Evolutionary conservation across 2,888 invertebrate species (phyloP), one percentile per base, ranked within the genome.

Genomic region (Troides aeacus): DNA sequence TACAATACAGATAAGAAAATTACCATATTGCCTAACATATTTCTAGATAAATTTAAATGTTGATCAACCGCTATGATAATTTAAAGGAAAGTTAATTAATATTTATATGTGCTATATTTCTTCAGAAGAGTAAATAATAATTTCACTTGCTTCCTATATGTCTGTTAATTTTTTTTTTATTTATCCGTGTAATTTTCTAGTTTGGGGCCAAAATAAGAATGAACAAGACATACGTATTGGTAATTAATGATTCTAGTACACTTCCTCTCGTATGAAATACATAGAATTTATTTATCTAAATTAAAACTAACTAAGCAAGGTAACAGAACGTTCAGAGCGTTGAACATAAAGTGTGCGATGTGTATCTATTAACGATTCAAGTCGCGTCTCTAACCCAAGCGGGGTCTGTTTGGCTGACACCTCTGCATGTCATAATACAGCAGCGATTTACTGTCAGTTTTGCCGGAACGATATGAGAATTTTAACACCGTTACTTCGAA

Each of bases 381-480:
- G 84, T 89, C 90, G 89, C 90, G 91, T 89, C 77, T 77, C 74
- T 71, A 75, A 77, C 81, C 82, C 78, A 84, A 82, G 85, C 88
- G 83, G 86, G 85, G 84, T 84, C 86, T 86, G 81, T 82, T 79
- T 81, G 79, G 75, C 74, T 80, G 81, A 85, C 86, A 86, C 84
- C 80, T 85, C 80, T 79, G 80, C 81, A 78, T 84, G 84, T 87
- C 85, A 85, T 85, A 86, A 82, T 80, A 78, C 80, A 77, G 79
- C 82, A 82, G 84, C 80, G 76, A 81, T 84, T 84, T 82, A 87
- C 85, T 81, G 85, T 83, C 82, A 75, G 74, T 76, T 77, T 78
- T 76, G 75, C 74, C 73, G 79, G 73, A 74, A 73, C 72, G 76
- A 73, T 74, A 72, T 60, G 70, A 72, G 72, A 78, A 74, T 75